phyloP scores from a whole-genome alignment of 2,113 vertebrate genomes.

The Hypomesus transpacificus region DNA sequence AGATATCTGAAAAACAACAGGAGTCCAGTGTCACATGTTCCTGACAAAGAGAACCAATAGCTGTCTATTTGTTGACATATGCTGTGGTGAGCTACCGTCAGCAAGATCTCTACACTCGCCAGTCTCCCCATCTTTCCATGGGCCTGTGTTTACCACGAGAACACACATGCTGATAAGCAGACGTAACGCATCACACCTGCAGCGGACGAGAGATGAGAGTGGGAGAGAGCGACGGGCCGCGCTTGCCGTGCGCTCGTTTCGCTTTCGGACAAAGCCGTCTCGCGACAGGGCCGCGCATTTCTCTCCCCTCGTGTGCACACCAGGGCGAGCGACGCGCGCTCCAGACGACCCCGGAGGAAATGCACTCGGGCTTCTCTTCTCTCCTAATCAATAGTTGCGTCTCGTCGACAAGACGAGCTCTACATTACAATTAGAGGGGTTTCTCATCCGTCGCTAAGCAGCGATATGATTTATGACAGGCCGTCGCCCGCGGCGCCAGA shows the following conservation, averaged over 20 bases:
- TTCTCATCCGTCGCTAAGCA: slow-evolving; percentile 38
- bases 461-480: slow-evolving; percentile 29
- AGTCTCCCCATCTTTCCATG: background rate
- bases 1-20: background rate
- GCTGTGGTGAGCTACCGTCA: slow-evolving; percentile 14
- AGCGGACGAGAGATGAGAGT: slow-evolving; percentile 18
- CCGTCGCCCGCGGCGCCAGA: no score
- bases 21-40: no score
- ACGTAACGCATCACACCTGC: background rate
- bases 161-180: slow-evolving; percentile 11
- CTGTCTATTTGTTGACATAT: slow-evolving; percentile 24
- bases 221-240: slow-evolving; percentile 9
- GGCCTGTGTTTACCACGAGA: background rate
- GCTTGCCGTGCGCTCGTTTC: slow-evolving; percentile 28
- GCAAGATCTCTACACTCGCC: slow-evolving; percentile 19
- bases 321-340: slow-evolving; percentile 22
- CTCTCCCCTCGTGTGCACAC: slow-evolving; percentile 30
- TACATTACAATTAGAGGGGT: slow-evolving; percentile 41
- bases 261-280: slow-evolving; percentile 38
- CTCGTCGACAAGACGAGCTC: slow-evolving; percentile 34
- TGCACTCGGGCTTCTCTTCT: slow-evolving; percentile 29
- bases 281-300: slow-evolving; percentile 47
- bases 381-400: slow-evolving; percentile 54
- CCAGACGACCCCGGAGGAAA: slow-evolving; percentile 40
- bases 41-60: background rate